Conservation (phyloP, 2,113 vertebrate genomes). For the Anhinga rufa region DNA sequence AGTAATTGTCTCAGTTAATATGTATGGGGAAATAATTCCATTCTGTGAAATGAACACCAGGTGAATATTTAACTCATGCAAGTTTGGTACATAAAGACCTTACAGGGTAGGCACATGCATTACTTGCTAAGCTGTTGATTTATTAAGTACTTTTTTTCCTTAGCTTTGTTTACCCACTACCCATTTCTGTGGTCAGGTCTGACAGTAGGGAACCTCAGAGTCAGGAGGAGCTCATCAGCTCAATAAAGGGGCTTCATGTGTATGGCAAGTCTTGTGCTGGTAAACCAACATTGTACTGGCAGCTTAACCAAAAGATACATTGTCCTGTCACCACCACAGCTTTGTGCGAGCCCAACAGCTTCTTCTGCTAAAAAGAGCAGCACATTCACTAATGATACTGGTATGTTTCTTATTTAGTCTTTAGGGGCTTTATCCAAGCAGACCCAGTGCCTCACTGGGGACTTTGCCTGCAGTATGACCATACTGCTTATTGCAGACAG, state of each 20-base stretch:
- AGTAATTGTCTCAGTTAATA: conserved; percentile 60
- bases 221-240: neutral
- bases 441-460: neutral
- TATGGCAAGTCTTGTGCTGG: neutral
- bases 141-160: neutral
- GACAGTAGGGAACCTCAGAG: neutral
- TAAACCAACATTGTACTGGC: neutral
- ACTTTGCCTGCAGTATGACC: neutral
- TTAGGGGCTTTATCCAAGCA: neutral
- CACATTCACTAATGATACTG: neutral
- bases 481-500: neutral
- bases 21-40: conserved; percentile 50
- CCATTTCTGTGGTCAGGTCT: neutral
- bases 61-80: conserved; percentile 34
- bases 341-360: neutral
- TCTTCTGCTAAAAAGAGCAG: neutral
- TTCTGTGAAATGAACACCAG: conserved; percentile 53
- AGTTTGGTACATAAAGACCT: conserved; percentile 9
- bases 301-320: neutral
- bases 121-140: neutral
- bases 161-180: neutral
- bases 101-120: neutral
- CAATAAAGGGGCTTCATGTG: neutral
- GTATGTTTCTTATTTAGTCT: neutral
- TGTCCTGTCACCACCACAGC: neutral